Conservation (phyloP, 2,113 vertebrate genomes). For the Tachuris rubrigastra region DNA sequence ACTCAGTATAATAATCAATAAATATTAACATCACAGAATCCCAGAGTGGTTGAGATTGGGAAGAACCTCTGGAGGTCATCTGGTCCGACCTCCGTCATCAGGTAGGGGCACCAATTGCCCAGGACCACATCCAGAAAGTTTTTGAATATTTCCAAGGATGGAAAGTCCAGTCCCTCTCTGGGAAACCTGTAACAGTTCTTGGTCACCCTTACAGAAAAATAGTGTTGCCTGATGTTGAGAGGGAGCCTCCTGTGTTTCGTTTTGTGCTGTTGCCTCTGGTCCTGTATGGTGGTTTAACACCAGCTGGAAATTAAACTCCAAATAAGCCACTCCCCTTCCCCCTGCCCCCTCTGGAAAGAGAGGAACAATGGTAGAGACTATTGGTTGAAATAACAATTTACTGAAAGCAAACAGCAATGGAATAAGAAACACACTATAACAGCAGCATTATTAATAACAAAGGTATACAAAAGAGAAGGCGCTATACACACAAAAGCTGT, state of each 20-base stretch:
- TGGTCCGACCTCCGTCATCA: background rate
- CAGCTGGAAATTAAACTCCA: background rate
- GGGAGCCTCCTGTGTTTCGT: background rate
- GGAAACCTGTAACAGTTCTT: background rate
- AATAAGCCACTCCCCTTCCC: background rate
- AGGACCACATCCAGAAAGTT: background rate
- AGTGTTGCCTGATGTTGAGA: background rate
- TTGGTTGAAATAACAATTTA: background rate
- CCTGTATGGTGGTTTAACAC: background rate
- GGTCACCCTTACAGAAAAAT: background rate
- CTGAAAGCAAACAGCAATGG: background rate
- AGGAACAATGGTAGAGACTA: background rate
- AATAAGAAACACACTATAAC: background rate
- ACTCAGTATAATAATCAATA: background rate
- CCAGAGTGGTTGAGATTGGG: background rate
- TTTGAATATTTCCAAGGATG: background rate
- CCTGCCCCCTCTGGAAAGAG: rapidly evolving
- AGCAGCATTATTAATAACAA: background rate
- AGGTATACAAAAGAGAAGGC: background rate
- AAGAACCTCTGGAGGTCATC: background rate
- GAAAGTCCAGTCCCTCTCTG: background rate
- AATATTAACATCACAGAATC: background rate
- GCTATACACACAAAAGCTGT: background rate
- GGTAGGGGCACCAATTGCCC: background rate
- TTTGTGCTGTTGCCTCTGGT: background rate